A percentile compares a stretch with the other conserved stretches of the same genome.
Conservation (phyloP, 2,113 vertebrate genomes). For the Cephalopterus ornatus region DNA sequence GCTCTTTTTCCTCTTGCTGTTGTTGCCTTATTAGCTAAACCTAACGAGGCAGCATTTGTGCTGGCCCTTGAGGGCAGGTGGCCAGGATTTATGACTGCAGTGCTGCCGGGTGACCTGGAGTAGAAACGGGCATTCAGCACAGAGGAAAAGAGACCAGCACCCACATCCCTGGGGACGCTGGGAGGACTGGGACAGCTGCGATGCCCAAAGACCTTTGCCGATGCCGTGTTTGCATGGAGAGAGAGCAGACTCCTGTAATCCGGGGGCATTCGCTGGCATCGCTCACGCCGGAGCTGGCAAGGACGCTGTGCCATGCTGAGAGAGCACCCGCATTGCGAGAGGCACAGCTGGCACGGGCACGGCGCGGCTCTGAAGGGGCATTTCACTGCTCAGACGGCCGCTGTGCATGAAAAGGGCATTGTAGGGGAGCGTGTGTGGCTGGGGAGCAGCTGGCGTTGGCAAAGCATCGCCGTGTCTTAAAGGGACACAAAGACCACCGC, state of each 20-base stretch:
- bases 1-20: not conserved
- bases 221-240: not conserved
- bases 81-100: constrained; percentile 53
- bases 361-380: constrained; percentile 35
- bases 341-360: constrained; percentile 54
- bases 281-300: constrained; percentile 2
- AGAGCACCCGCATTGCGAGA: constrained; percentile 48
- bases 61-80: constrained; percentile 24
- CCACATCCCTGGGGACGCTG: not conserved
- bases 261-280: not conserved
- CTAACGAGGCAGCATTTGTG: constrained; percentile 21
- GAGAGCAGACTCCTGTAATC: not conserved
- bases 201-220: not conserved
- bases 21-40: constrained; percentile 52
- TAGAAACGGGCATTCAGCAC: not conserved
- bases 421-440: constrained; percentile 45
- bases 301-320: constrained; percentile 58
- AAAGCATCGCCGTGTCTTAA: not conserved
- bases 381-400: constrained; percentile 37
- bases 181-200: not conserved
- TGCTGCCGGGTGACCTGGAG: not conserved
- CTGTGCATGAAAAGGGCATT: constrained; percentile 62
- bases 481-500: not conserved
- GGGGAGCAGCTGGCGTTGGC: constrained; percentile 57
- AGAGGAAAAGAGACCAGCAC: not conserved